Conservation (phyloP, 2,797 vertebrate genomes). For the Momotus momota region DNA sequence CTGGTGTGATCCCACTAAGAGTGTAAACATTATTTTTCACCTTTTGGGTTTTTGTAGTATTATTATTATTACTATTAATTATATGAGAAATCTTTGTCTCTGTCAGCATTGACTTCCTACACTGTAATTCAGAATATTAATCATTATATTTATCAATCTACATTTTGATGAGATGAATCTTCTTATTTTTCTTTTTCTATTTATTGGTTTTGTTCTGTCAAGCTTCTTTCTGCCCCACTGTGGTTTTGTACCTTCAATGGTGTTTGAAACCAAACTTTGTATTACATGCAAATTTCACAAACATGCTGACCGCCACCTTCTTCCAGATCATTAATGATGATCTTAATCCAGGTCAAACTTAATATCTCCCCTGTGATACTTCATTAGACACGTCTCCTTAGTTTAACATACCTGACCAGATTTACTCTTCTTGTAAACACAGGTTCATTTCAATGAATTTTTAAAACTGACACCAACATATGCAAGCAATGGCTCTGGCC, state of each 20-base stretch:
- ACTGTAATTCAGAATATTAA: background rate
- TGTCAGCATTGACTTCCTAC: background rate
- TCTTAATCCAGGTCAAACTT: background rate
- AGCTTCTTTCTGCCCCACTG: background rate
- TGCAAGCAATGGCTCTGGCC: background rate
- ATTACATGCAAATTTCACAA: background rate
- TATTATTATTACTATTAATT: background rate
- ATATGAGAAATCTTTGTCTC: background rate
- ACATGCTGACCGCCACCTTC: background rate
- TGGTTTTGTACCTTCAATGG: background rate
- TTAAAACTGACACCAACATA: background rate
- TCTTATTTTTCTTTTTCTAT: background rate
- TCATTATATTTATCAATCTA: background rate
- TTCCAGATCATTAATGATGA: background rate
- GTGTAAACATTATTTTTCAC: background rate
- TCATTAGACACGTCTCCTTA: background rate
- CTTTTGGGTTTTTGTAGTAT: background rate
- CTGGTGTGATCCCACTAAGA: background rate
- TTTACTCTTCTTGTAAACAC: background rate
- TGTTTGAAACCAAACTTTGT: background rate
- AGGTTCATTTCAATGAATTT: background rate
- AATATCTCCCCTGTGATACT: background rate
- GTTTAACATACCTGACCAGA: background rate
- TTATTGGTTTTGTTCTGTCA: background rate
- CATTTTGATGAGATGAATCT: background rate